These are phyloP conservation scores for Pyralis farinalis DNA, from an alignment of 2,888 invertebrate species.

Conservation along the genomic window DNA sequence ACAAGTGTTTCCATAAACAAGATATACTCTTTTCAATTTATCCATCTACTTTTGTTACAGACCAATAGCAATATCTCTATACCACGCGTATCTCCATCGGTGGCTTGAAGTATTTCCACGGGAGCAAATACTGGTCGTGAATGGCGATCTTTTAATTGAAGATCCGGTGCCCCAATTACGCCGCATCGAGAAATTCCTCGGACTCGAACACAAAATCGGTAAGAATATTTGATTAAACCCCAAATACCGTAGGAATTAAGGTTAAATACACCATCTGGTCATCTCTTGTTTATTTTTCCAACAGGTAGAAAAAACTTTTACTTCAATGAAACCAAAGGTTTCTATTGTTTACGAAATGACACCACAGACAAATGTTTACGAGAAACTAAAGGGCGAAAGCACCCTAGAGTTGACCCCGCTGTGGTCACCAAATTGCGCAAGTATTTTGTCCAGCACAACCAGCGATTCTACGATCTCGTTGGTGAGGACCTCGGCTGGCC, in stretches of 20 bases:
- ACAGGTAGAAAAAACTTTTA: slow-evolving; percentile 93
- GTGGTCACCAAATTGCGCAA: slow-evolving; percentile 89
- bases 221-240: slow-evolving; percentile 19
- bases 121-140: slow-evolving; percentile 95
- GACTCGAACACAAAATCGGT: slow-evolving; percentile 82
- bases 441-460: slow-evolving; percentile 95
- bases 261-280: too few species aligned
- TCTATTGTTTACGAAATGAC: slow-evolving; percentile 94
- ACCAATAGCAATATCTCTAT: slow-evolving; percentile 93
- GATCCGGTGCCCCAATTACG: slow-evolving; percentile 94
- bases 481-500: slow-evolving; percentile 97
- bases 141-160: slow-evolving; percentile 94
- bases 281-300: slow-evolving; percentile 10
- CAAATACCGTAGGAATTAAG: neutral
- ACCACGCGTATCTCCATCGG: slow-evolving; percentile 92
- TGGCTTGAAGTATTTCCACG: slow-evolving; percentile 97
- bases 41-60: too few species aligned
- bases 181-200: slow-evolving; percentile 93
- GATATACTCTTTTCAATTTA: too few species aligned
- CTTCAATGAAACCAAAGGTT: slow-evolving; percentile 98
- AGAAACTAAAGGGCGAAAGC: slow-evolving; percentile 90
- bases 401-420: slow-evolving; percentile 91
- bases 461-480: slow-evolving; percentile 95
- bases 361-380: slow-evolving; percentile 91
- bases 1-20: too few species aligned